phyloP scores from a whole-genome alignment of 2,797 vertebrate species.

The Hyperoplus lanceolatus region DNA sequence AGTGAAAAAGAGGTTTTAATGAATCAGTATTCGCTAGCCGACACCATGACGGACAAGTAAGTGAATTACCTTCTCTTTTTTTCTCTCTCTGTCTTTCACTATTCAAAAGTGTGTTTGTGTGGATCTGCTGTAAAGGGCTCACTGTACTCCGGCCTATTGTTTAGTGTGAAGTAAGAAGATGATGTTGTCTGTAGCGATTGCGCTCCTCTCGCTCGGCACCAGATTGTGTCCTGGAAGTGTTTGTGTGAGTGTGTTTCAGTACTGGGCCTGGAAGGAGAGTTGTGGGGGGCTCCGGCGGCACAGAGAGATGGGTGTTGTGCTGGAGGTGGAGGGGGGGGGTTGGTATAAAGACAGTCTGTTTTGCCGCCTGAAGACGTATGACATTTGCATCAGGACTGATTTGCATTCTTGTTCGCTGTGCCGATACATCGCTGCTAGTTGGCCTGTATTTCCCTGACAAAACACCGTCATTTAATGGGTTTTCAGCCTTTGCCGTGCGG shows the following conservation, averaged over 20 bases:
- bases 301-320: constrained; percentile 62
- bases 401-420: constrained; percentile 81
- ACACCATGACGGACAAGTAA: constrained; percentile 89
- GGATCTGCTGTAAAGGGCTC: constrained; percentile 22
- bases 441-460: constrained; percentile 70
- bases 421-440: constrained; percentile 74
- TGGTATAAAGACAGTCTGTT: constrained; percentile 79
- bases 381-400: constrained; percentile 82
- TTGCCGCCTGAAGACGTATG: constrained; percentile 71
- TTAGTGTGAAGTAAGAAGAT: constrained; percentile 63
- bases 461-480: constrained; percentile 62
- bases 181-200: constrained; percentile 55
- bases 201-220: constrained; percentile 25
- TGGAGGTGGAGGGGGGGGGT: constrained; percentile 31
- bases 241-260: constrained; percentile 39
- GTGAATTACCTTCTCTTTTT: constrained; percentile 61
- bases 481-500: constrained; percentile 49
- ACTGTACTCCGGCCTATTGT: constrained; percentile 58
- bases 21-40: constrained; percentile 84
- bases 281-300: constrained; percentile 35
- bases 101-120: constrained; percentile 16
- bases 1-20: constrained; percentile 76
- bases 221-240: constrained; percentile 50
- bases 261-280: constrained; percentile 21
- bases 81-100: not conserved